These are phyloP conservation scores for Gonocerus acuteangulatus DNA, from an alignment of 2,888 invertebrate species.

Conservation along the genomic window DNA sequence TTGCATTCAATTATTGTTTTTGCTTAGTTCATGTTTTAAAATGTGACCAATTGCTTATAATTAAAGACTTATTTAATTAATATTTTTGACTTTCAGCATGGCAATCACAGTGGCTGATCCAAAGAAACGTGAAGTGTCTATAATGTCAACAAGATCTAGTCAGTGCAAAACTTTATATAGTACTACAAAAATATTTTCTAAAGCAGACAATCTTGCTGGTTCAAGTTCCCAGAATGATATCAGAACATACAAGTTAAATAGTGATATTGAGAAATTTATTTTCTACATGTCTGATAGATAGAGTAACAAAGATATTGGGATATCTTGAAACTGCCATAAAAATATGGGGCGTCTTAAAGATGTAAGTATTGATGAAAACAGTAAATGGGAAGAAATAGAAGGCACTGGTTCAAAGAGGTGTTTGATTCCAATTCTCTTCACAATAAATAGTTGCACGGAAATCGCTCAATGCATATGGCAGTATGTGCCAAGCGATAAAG, in stretches of 20 bases:
- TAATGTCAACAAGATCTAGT: slow-evolving; percentile 17
- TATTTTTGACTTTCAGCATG: too few species aligned
- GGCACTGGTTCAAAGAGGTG: slow-evolving; percentile 19
- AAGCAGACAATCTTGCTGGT: not conserved
- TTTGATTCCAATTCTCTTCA: slow-evolving; percentile 20
- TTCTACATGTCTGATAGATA: slow-evolving; percentile 30
- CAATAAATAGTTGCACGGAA: slow-evolving; percentile 20
- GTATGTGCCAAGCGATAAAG: slow-evolving; percentile 26
- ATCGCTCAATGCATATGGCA: slow-evolving; percentile 21
- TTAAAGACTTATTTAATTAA: too few species aligned
- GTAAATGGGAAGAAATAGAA: slow-evolving; percentile 29
- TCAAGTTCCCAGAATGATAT: not conserved
- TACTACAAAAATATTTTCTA: not conserved
- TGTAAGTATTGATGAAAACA: slow-evolving; percentile 9
- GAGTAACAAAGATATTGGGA: slow-evolving; percentile 25
- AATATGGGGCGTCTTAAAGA: slow-evolving; percentile 23
- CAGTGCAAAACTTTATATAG: not conserved
- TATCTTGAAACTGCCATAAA: slow-evolving; percentile 25
- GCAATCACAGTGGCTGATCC: slow-evolving; percentile 17
- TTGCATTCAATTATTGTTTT: too few species aligned
- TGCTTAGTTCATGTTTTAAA: too few species aligned
- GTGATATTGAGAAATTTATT: slow-evolving; percentile 27
- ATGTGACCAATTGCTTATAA: too few species aligned
- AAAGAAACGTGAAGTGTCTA: slow-evolving; percentile 16
- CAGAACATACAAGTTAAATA: slow-evolving; percentile 15